Conservation (phyloP, 2,797 vertebrate genomes). For the Lutjanus argentimaculatus region DNA sequence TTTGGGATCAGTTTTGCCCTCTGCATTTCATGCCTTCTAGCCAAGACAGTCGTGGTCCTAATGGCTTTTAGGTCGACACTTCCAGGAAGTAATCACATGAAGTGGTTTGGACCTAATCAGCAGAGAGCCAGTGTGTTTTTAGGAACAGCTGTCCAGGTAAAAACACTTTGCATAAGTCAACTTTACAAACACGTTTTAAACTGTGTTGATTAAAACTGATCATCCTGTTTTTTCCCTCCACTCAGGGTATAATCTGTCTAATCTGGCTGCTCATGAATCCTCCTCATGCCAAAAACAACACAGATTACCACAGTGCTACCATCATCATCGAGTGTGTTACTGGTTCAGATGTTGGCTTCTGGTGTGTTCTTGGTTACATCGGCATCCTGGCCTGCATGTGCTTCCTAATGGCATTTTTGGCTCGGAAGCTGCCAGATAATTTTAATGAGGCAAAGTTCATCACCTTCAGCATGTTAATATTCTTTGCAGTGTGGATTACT, state of each 20-base stretch:
- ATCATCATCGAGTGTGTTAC: constrained; percentile 80
- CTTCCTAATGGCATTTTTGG: constrained; percentile 82
- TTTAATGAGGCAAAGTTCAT: constrained; percentile 87
- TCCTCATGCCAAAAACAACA: constrained; percentile 75
- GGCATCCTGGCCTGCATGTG: constrained; percentile 82
- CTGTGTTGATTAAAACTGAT: neutral
- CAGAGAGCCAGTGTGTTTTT: constrained; percentile 79
- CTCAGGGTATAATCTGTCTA: constrained; percentile 77
- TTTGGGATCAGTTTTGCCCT: constrained; percentile 86
- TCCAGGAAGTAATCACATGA: constrained; percentile 79
- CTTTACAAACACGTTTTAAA: neutral
- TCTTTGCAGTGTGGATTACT: constrained; percentile 86
- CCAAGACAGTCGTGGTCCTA: constrained; percentile 83
- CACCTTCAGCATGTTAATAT: constrained; percentile 86
- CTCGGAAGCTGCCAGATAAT: constrained; percentile 82
- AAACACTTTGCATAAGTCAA: neutral
- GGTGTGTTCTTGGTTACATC: constrained; percentile 84
- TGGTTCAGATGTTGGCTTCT: constrained; percentile 82
- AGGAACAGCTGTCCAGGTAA: constrained; percentile 79
- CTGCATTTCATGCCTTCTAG: constrained; percentile 85
- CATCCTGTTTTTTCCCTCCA: neutral
- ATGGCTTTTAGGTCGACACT: constrained; percentile 82
- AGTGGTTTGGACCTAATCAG: constrained; percentile 81
- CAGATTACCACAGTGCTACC: constrained; percentile 66
- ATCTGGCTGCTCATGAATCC: constrained; percentile 79